Conservation (phyloP, 2,797 vertebrate genomes). For the Pipistrellus nathusii region DNA sequence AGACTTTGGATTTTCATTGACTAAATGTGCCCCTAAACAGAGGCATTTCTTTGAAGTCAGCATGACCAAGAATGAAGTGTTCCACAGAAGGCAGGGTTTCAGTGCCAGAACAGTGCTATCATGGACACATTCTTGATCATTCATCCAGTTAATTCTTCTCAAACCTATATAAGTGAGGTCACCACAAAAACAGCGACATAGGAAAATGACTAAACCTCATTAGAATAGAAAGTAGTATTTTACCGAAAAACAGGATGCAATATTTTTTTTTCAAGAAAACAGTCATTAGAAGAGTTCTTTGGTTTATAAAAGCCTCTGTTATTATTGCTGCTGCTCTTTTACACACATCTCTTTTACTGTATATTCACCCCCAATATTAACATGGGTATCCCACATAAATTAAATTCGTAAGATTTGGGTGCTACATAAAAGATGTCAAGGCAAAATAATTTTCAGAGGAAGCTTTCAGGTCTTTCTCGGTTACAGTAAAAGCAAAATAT, state of each 20-base stretch:
- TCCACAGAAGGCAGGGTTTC: background rate
- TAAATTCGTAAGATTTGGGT: background rate
- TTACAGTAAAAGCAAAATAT: slow-evolving; percentile 48
- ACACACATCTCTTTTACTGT: background rate
- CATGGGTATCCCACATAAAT: background rate
- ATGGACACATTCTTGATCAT: background rate
- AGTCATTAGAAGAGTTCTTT: slow-evolving; percentile 5
- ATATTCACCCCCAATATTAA: slow-evolving; percentile 2
- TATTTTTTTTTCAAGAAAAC: background rate
- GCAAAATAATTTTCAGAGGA: slow-evolving; percentile 37
- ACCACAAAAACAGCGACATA: background rate
- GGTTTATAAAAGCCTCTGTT: background rate
- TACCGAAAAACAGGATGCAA: background rate
- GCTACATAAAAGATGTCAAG: background rate
- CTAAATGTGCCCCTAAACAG: background rate
- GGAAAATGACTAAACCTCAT: background rate
- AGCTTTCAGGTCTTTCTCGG: slow-evolving; percentile 53
- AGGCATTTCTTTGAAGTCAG: slow-evolving; percentile 34
- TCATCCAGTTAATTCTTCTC: background rate
- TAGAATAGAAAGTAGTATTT: background rate
- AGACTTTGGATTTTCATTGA: slow-evolving; percentile 18
- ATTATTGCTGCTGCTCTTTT: background rate
- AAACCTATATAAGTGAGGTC: background rate
- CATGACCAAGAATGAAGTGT: slow-evolving; percentile 12
- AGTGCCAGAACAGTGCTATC: background rate